Evolutionary conservation across 2,797 vertebrate genomes (phyloP).

Genomic region (Picus viridis): DNA sequence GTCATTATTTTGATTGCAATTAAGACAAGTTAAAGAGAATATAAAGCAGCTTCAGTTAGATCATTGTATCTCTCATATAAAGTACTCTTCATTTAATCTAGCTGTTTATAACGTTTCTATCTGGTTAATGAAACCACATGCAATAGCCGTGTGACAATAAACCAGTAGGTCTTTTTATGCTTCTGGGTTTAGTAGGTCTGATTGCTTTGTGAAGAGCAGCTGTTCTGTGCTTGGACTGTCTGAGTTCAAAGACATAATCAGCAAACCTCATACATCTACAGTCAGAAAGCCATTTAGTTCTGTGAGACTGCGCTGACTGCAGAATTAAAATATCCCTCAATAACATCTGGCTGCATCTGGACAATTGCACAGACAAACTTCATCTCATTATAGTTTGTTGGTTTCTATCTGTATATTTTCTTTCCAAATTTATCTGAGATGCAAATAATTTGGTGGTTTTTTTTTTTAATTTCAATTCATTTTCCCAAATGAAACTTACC

Average conservation of each 20-base stretch:
- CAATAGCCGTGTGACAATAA: slow-evolving; percentile 49
- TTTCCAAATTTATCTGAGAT: slow-evolving; percentile 34
- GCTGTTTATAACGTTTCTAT: not conserved
- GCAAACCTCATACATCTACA: slow-evolving; percentile 55
- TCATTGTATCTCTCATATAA: not conserved
- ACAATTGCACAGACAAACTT: slow-evolving; percentile 66
- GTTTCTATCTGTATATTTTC: slow-evolving; percentile 30
- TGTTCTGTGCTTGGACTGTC: slow-evolving; percentile 72
- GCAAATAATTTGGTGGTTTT: not conserved
- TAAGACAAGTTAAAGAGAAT: not conserved
- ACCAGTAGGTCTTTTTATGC: slow-evolving; percentile 53
- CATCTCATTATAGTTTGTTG: slow-evolving; percentile 75
- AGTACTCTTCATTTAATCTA: not conserved
- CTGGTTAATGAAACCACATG: not conserved
- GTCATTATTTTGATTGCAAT: not conserved
- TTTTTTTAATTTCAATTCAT: not conserved
- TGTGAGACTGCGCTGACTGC: slow-evolving; percentile 22
- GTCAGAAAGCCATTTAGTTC: slow-evolving; percentile 58
- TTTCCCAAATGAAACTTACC: slow-evolving; percentile 30
- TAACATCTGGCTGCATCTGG: slow-evolving; percentile 93
- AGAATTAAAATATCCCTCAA: slow-evolving; percentile 81
- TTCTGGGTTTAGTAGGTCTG: slow-evolving; percentile 63
- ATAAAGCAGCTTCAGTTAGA: not conserved
- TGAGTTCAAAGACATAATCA: slow-evolving; percentile 77
- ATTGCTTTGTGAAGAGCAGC: slow-evolving; percentile 74